Conservation (phyloP, 1,140 invertebrate species). For the Achatina immaculata region DNA sequence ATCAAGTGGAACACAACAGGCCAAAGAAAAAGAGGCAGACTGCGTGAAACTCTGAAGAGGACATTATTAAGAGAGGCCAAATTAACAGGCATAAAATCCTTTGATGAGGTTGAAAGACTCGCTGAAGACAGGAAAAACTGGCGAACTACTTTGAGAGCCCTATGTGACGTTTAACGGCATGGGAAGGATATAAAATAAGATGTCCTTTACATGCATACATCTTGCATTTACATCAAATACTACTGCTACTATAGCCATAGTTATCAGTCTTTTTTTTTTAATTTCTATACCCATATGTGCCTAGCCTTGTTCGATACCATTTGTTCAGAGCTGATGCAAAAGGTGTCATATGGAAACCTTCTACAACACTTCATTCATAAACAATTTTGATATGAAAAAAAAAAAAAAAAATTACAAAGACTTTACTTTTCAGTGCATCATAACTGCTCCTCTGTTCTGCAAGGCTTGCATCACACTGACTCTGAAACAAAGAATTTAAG, state of each 20-base stretch:
- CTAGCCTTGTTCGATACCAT: background rate
- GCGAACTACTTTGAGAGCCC: too few relatives aligned
- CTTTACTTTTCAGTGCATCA: background rate
- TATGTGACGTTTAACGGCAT: too few relatives aligned
- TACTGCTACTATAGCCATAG: background rate
- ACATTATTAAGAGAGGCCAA: too few relatives aligned
- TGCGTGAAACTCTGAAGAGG: too few relatives aligned
- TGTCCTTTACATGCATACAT: too few relatives aligned
- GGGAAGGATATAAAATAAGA: too few relatives aligned
- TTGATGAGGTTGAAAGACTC: too few relatives aligned
- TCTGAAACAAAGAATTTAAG: background rate
- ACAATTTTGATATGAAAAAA: background rate
- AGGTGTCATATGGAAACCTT: background rate
- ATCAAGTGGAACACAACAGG: too few relatives aligned
- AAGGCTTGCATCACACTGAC: constrained; percentile 12
- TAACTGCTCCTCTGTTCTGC: background rate
- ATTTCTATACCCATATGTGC: background rate
- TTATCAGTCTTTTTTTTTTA: background rate
- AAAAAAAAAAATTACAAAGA: background rate
- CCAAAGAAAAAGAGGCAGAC: too few relatives aligned
- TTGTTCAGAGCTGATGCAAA: background rate
- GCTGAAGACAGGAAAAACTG: too few relatives aligned
- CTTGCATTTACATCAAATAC: too few relatives aligned
- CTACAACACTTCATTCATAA: background rate
- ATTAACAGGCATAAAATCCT: too few relatives aligned